A percentile compares a stretch with the other conserved stretches of the same genome.
Conservation (phyloP, 2,113 vertebrate genomes). For the Meriones unguiculatus region DNA sequence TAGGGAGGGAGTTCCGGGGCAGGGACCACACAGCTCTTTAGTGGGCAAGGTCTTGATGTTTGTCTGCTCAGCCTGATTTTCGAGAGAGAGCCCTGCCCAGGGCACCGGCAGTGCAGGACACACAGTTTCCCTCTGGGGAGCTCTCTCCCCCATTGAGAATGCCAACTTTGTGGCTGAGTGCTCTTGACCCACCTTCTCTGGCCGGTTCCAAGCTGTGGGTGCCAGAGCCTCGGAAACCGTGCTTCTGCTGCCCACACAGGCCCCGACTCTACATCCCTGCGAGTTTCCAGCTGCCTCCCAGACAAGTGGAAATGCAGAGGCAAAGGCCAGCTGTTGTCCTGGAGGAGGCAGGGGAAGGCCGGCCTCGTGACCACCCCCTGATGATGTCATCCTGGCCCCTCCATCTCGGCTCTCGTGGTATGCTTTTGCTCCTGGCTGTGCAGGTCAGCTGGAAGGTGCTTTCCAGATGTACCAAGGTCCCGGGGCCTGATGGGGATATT, state of each 20-base stretch:
- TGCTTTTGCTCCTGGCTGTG: constrained; percentile 60
- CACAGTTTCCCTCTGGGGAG: neutral
- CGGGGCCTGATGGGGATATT: neutral
- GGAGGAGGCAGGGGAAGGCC: neutral
- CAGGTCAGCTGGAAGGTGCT: constrained; percentile 61
- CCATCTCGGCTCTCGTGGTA: constrained; percentile 65
- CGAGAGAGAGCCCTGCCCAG: neutral
- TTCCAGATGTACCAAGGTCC: accelerated
- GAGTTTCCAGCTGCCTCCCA: neutral
- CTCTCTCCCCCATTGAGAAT: constrained; percentile 9
- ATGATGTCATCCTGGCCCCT: constrained; percentile 77
- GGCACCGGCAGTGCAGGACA: constrained; percentile 24
- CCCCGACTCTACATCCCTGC: neutral
- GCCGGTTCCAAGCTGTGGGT: constrained; percentile 28
- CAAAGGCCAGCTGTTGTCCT: constrained; percentile 32
- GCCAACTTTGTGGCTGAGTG: neutral
- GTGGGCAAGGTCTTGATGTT: neutral
- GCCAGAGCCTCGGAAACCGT: neutral
- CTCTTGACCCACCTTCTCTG: neutral
- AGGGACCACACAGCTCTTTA: neutral
- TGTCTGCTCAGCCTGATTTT: neutral
- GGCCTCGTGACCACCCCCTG: neutral
- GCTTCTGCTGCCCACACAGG: neutral
- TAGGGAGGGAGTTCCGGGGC: neutral
- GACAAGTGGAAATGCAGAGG: constrained; percentile 72